Evolutionary conservation across 2,797 vertebrate genomes (phyloP), one percentile per base, ranked within the genome.

Genomic region (Dryobates pubescens): DNA sequence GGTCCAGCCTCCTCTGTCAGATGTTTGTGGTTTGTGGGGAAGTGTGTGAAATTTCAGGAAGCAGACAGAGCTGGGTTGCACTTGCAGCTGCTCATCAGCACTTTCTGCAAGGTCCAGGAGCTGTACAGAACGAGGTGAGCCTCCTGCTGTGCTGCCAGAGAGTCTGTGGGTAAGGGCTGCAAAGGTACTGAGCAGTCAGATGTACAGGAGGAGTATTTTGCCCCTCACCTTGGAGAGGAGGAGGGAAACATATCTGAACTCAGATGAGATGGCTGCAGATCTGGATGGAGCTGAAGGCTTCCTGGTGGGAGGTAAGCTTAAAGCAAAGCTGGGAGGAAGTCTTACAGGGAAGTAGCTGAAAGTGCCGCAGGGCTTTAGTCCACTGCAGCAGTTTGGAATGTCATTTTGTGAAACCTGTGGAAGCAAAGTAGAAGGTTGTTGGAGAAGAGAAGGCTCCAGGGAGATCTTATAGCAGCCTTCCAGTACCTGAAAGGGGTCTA

Each of bases 11-110:
- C 16, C 6, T 38, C 51, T 74, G 69, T 80, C 53, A 79, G 36
- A 29, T 69, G 23, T 82, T 89, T 95, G 96, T 91, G 96, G 96
- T 92, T 97, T 95, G 82, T 15, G 29, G 88, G 89, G 87, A 51
- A 51, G 14, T 5, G 57, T 51, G 56, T 26, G 10, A 68, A 18
- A 3, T 53, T 80, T 61, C 63, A 88, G 90, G 93, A 96, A 97
- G 93, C 63, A 81, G 54, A 34, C 17, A 73, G 84, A 84, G 17
- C 29, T 65, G 78, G 12, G 18, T 12, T 88, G 49, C 62, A n/a
- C 58, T 9, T 61, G 36, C 45, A 77, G 90, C 84, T 93, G 84
- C 92, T 92, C 90, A 62, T 16, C 43, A 86, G 62, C 2, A 4
- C 47, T 86, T 89, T 70, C 57, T 79, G 74, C 13, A 8, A 29